phyloP scores from a whole-genome alignment of 2,888 invertebrate species.

The Zygaena filipendulae region DNA sequence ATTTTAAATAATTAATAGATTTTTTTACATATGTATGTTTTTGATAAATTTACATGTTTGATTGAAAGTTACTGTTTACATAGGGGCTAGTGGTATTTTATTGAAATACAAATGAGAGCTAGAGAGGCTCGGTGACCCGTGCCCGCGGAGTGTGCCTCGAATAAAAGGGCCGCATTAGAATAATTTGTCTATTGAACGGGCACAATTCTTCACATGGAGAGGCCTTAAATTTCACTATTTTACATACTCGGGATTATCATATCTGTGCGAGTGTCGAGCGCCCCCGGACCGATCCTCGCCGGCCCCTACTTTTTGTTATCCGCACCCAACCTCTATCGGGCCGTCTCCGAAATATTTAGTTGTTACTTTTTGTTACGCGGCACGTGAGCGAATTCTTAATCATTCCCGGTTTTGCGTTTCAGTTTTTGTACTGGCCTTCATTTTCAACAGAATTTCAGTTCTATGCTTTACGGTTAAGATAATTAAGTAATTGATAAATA shows the following conservation, averaged over 20 bases:
- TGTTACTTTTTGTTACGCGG: constrained; percentile 62
- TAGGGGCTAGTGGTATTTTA: constrained; percentile 62
- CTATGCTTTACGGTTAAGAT: too few relatives aligned
- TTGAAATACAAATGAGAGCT: constrained; percentile 65
- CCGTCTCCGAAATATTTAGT: constrained; percentile 65
- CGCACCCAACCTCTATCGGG: constrained; percentile 60
- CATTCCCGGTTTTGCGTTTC: constrained; percentile 31
- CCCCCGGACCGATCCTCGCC: constrained; percentile 25
- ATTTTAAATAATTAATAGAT: too few relatives aligned
- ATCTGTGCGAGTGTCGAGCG: constrained; percentile 54
- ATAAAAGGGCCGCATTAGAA: constrained; percentile 67
- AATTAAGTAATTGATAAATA: too few relatives aligned
- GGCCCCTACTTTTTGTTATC: constrained; percentile 59
- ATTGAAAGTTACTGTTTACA: constrained; percentile 56
- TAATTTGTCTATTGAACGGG: constrained; percentile 60
- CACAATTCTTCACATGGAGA: constrained; percentile 68
- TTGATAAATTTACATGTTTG: too few relatives aligned
- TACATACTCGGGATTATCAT: constrained; percentile 67
- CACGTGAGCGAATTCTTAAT: constrained; percentile 63
- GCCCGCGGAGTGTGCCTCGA: constrained; percentile 53
- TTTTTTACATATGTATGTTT: too few relatives aligned
- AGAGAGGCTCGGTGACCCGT: constrained; percentile 44
- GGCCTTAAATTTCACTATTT: constrained; percentile 69
- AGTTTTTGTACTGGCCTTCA: constrained; percentile 27
- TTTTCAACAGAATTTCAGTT: constrained; percentile 23